Evolutionary conservation across 2,113 vertebrate genomes (phyloP), one percentile per base, ranked within the genome.

Genomic region (Oncorhynchus mykiss): DNA sequence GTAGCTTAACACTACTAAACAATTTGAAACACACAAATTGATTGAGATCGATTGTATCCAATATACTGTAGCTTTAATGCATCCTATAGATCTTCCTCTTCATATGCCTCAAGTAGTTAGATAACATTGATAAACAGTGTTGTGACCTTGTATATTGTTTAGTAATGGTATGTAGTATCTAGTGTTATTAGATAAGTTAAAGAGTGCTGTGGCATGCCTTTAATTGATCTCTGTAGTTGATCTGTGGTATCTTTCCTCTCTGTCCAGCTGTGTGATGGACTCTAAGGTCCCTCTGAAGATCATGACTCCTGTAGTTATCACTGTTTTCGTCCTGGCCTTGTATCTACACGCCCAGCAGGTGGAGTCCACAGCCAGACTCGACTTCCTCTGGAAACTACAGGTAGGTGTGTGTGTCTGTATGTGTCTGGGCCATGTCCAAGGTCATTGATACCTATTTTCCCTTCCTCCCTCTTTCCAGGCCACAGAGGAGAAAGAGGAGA

Each of bases 311-410:
- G 94, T 99, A 81, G 93, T 99, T 81, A 96, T 99, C 85, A 98
- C 96, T 0, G 96, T 99, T 80, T 99, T 99, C 18, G 97, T 99
- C 62, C 92, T 99, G 84, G 97, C 97, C 0, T 95, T 99, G 31
- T 99, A 99, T 81, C 91, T 99, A 74, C 98, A 99, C 0, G 98
- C 96, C 54, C 98, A 99, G 94, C 98, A 99, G 92, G 97, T 99
- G 88, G 98, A 99, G 90, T 99, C 98, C 77, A 99, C 98, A 0
- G 98, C 98, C 75, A 91, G 98, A 81, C 95, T 99, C 0, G 98
- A 99, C 92, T 99, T 99, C 88, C 95, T 99, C 73, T 99, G 98
- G 98, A 99, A 99, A 83, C 95, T 99, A 79, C 98, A 99, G 97
- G 98, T 98, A 39, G 9, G 87, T 85, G 75, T 73, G 72, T n/a